Evolutionary conservation across 2,113 vertebrate species (phyloP), one percentile per base, ranked within the genome.

Genomic region (Epinephelus lanceolatus): DNA sequence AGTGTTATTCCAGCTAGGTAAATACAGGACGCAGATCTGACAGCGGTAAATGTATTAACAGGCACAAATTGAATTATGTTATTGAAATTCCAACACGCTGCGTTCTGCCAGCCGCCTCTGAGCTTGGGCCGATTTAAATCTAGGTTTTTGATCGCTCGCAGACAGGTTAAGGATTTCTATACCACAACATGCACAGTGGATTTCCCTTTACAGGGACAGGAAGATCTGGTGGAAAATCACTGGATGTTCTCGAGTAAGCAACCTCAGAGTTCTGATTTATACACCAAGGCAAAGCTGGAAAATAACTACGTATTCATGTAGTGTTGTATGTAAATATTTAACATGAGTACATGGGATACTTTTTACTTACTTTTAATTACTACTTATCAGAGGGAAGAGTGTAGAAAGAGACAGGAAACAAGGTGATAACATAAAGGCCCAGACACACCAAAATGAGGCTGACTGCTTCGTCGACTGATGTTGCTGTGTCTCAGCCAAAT

Each of bases 1-100:
- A 90, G 80, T 93, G 91, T 93, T 94, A 90, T 94, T 94, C 78
- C 93, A 96, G 93, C 94, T 95, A 93, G 72, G 83, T 89, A 93
- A 96, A 96, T 72, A 94, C 83, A 87, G 81, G 71, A 85, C 70
- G 19, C 76, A 76, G 77, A 86, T 87, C 84, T 86, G 33, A 81
- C 78, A 76, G 82, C 87, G 33, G 80, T 90, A 80, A 91, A 89
- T 75, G 78, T 84, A 93, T 92, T 91, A 93, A 91, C 74, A 67
- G 75, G 82, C 89, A 72, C 80, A 94, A 94, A 94, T 94, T 92
- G 47, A 93, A 90, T 93, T 87, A 94, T 78, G 67, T 69, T 76
- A 72, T 70, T 85, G 71, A 83, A 76, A 87, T 88, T 92, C 80
- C 51, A 77, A 74, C 52, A 55, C 27, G 19, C 13, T 33, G 72